A percentile compares a stretch with the other conserved stretches of the same genome.
These are phyloP conservation scores for Tamandua tetradactyla DNA, from an alignment of 2,797 vertebrate species.

Conservation along the genomic window DNA sequence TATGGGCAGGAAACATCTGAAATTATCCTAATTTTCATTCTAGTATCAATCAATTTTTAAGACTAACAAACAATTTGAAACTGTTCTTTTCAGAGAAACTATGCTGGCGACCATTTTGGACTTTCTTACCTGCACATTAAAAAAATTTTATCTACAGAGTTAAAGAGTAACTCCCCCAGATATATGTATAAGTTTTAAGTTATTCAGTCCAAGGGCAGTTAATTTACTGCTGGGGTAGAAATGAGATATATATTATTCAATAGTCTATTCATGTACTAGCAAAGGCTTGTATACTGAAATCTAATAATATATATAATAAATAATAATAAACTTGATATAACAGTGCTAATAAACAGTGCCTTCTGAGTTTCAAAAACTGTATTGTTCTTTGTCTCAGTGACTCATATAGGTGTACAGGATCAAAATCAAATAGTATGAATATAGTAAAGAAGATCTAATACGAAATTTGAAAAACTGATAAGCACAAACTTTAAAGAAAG, in stretches of 20 bases:
- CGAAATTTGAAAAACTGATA: slow-evolving; percentile 22
- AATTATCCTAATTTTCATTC: background rate
- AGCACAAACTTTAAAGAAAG: slow-evolving; percentile 2
- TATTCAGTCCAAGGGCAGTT: background rate
- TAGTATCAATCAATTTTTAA: background rate
- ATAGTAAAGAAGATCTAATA: background rate
- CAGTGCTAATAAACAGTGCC: background rate
- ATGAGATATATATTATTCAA: background rate
- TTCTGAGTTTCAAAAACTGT: background rate
- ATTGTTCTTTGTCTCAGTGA: background rate
- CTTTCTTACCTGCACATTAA: background rate
- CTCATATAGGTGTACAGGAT: background rate
- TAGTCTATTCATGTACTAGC: slow-evolving; percentile 10
- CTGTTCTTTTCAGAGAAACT: background rate
- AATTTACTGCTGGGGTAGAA: background rate
- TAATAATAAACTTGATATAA: background rate
- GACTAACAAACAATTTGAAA: slow-evolving; percentile 43
- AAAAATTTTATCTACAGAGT: background rate
- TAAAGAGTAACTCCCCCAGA: background rate
- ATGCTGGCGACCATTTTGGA: slow-evolving; percentile 3
- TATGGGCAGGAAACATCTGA: background rate
- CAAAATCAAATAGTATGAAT: background rate
- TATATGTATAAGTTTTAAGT: background rate
- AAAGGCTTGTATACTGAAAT: background rate
- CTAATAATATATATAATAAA: background rate